Evolutionary conservation across 2,888 invertebrate genomes (phyloP).

Genomic region (Chesias legatella): DNA sequence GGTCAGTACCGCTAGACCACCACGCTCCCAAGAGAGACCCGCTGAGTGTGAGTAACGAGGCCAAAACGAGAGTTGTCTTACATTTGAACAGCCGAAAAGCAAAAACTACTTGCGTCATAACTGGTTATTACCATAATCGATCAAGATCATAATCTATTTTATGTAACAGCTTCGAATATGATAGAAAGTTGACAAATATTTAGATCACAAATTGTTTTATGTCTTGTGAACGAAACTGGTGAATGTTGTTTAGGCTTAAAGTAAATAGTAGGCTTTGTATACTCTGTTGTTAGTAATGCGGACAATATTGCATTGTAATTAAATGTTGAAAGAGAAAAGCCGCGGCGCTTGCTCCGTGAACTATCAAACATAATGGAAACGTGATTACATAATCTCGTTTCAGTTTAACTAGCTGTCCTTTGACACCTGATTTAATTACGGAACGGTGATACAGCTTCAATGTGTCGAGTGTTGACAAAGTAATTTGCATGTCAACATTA

Average conservation of each 20-base stretch:
- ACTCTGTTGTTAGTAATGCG: background rate
- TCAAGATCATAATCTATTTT: slow-evolving; percentile 65
- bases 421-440: slow-evolving; percentile 16
- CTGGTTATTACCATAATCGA: slow-evolving; percentile 69
- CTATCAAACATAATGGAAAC: too few species aligned
- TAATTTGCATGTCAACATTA: slow-evolving; percentile 8
- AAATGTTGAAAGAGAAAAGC: slow-evolving; percentile 1
- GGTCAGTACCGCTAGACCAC: too few species aligned
- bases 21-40: too few species aligned
- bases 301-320: slow-evolving; percentile 2
- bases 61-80: slow-evolving; percentile 54
- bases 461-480: slow-evolving; percentile 3
- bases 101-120: slow-evolving; percentile 59
- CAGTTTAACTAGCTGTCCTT: slow-evolving; percentile 10
- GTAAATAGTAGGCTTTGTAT: slow-evolving; percentile 1
- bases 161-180: slow-evolving; percentile 53
- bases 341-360: too few species aligned
- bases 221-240: slow-evolving; percentile 23
- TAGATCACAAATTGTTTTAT: slow-evolving; percentile 37
- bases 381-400: slow-evolving; percentile 2
- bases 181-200: slow-evolving; percentile 58
- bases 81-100: slow-evolving; percentile 49
- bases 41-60: slow-evolving; percentile 49
- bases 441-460: slow-evolving; percentile 14
- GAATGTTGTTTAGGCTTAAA: slow-evolving; percentile 9